Evolutionary conservation across 2,888 invertebrate species (phyloP), one percentile per base, ranked within the genome.

Genomic region (Drosophila multiciliata): DNA sequence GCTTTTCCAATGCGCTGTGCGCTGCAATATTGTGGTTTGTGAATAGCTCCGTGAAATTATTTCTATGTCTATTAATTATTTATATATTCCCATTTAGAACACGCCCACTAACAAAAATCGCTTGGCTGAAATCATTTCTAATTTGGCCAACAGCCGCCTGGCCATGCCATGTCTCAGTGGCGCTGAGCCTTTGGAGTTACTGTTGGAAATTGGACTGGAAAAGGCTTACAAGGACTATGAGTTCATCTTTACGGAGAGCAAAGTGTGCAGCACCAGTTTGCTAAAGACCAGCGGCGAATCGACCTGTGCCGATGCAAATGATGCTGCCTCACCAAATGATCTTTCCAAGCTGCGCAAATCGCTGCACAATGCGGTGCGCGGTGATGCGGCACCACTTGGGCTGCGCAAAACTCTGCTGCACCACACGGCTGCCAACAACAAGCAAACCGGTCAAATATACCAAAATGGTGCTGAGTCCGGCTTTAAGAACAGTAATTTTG

Each of bases 141-240:
- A 92, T 80, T 73, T 93, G 36, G 91, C 92, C 36, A 92, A 92
- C 70, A 91, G 91, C n/a, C 92, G 93, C 1, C 67, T 93, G 59
- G 93, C 93, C n/a, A 91, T 93, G 79, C 93, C 93, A 5, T 91
- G 92, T 49, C 75, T 93, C 0, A 90, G 88, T 45, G 93, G 93
- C 3, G 87, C 92, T 0, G 93, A 93, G 67, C 93, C 93, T 0
- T 75, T 93, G 63, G 93, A 93, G 75, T 70, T 93, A 26, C 79
- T 93, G 23, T 67, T 93, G n/a, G 93, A 93, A 90, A 92, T 93
- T 59, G 93, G 93, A 8, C 75, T 93, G 65, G 93, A 93, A 65
- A 93, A 93, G 75, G 67, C 92, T 2, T 86, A 87, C 48, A 93
- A 92, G 79, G 93, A 93, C 52, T 93, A 93, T 59, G 92, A 93